Percentiles rank a stretch among this genome's conserved stretches.
These are phyloP conservation scores for Centropristis striata DNA, from an alignment of 2,113 vertebrate genomes.

Conservation along the genomic window DNA sequence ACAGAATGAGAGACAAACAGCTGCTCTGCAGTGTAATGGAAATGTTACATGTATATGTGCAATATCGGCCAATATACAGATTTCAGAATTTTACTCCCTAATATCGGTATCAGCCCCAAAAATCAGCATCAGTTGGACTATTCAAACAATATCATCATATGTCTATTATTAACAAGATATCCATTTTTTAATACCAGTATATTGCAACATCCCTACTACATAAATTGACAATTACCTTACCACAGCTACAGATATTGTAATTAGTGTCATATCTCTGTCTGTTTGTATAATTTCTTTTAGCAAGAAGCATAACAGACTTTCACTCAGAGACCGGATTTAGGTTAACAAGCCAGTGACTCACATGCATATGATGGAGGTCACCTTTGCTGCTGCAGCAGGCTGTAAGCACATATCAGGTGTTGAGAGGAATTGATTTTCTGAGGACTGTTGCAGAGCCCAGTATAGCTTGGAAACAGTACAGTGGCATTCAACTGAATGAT, in stretches of 20 bases:
- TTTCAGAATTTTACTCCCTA: no score
- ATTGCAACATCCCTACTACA: no score
- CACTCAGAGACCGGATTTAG: background rate
- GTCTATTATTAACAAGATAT: no score
- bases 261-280: background rate
- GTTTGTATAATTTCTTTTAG: background rate
- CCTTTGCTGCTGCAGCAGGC: conserved; percentile 25
- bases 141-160: no score
- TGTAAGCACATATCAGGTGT: conserved; percentile 35
- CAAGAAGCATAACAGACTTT: background rate
- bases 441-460: background rate
- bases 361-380: conserved; percentile 18
- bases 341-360: background rate
- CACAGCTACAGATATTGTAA: background rate
- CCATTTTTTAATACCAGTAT: no score
- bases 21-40: no score
- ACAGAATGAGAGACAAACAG: no score
- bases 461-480: background rate
- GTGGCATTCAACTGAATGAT: background rate
- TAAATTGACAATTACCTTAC: background rate
- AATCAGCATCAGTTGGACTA: no score
- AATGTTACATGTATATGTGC: no score
- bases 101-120: no score
- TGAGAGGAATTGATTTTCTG: conserved; percentile 37
- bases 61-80: no score